phyloP scores from a whole-genome alignment of 1,140 invertebrate genomes.

The Rhizoglyphus robini region DNA sequence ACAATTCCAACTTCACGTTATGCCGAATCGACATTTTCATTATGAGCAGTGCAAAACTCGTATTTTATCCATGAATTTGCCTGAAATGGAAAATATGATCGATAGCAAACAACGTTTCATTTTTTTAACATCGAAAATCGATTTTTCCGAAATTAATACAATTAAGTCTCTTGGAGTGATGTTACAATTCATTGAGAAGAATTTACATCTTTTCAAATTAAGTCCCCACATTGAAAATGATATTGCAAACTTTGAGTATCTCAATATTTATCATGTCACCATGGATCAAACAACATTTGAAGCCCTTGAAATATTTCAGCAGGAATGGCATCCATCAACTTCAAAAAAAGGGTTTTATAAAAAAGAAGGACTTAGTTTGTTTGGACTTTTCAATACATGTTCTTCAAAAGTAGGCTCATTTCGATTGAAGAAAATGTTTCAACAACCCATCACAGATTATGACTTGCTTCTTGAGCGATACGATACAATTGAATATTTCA shows the following conservation, averaged over 20 bases:
- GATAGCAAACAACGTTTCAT: not conserved
- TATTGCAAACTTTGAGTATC: not conserved
- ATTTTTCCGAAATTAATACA: slow-evolving; percentile 15
- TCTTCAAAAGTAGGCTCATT: slow-evolving; percentile 4
- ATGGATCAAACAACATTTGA: slow-evolving; percentile 52
- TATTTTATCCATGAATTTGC: not conserved
- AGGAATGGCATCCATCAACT: slow-evolving; percentile 54
- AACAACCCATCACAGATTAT: not conserved
- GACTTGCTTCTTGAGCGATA: slow-evolving; percentile 13
- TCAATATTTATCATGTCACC: slow-evolving; percentile 35
- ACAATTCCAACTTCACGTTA: slow-evolving; percentile 1
- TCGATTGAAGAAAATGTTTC: slow-evolving; percentile 19
- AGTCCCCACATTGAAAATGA: not conserved
- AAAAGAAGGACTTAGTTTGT: slow-evolving; percentile 50
- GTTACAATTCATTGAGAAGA: slow-evolving; percentile 6
- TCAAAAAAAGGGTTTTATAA: slow-evolving; percentile 45
- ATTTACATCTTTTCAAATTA: not conserved
- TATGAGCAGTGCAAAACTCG: slow-evolving; percentile 1
- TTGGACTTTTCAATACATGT: slow-evolving; percentile 20
- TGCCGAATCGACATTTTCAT: not conserved
- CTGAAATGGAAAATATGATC: not conserved
- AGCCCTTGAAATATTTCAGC: slow-evolving; percentile 57
- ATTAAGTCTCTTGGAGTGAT: slow-evolving; percentile 12
- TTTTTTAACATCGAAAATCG: not conserved
- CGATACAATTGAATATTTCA: slow-evolving; percentile 22